A percentile compares a stretch with the other conserved stretches of the same genome.
Evolutionary conservation across 2,113 vertebrate genomes (phyloP).

Genomic region (Nematolebias whitei): DNA sequence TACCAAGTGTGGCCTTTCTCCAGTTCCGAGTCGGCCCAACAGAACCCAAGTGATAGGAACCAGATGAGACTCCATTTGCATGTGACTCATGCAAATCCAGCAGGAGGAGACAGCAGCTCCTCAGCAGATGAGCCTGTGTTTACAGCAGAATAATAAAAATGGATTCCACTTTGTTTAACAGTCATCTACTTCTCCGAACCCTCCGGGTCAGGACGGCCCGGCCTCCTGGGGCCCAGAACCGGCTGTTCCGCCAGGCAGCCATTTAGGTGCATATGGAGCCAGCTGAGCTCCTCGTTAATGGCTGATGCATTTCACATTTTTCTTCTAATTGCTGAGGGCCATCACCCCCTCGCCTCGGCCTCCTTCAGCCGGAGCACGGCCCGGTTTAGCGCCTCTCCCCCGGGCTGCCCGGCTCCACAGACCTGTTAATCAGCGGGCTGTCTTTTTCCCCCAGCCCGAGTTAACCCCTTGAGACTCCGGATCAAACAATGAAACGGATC

Average conservation of each 20-base stretch:
- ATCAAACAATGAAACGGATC: conserved; percentile 83
- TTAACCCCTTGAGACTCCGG: conserved; percentile 81
- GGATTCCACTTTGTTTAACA: conserved; percentile 46
- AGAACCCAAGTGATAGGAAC: not conserved
- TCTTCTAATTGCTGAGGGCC: conserved; percentile 80
- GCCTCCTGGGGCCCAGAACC: conserved; percentile 36
- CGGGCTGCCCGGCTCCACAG: too few species aligned
- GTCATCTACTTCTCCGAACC: conserved; percentile 49
- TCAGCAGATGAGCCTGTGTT: conserved; percentile 29
- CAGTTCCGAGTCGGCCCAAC: not conserved
- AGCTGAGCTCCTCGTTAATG: conserved; percentile 83
- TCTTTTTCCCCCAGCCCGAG: conserved; percentile 62
- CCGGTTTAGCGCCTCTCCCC: not conserved
- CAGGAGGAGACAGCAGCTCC: conserved; percentile 14
- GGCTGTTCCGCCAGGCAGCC: conserved; percentile 77
- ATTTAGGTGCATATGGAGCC: conserved; percentile 84
- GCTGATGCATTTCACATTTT: conserved; percentile 83
- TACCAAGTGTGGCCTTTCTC: too few species aligned
- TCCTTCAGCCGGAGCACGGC: conserved; percentile 40
- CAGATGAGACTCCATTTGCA: conserved; percentile 29
- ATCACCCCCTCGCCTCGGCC: conserved; percentile 65
- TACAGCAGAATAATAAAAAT: conserved; percentile 65
- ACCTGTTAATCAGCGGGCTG: too few species aligned
- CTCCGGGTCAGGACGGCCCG: conserved; percentile 27
- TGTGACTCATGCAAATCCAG: conserved; percentile 42